A percentile compares a stretch with the other conserved stretches of the same genome.
These are phyloP conservation scores for Thamnaconus septentrionalis DNA, from an alignment of 2,113 vertebrate species.

Conservation along the genomic window DNA sequence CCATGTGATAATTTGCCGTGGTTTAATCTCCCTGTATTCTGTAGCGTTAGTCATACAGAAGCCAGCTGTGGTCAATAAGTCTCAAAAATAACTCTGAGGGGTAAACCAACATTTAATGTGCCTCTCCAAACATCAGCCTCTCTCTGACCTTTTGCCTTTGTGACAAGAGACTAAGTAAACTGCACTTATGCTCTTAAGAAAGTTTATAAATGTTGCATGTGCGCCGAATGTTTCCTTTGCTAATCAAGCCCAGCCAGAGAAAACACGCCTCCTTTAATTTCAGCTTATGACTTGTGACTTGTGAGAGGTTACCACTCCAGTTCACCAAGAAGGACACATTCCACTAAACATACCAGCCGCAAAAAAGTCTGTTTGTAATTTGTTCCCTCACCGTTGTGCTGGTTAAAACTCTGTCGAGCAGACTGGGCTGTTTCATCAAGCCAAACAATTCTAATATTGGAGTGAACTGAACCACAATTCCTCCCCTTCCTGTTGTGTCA, in stretches of 20 bases:
- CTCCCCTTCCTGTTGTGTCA: no score
- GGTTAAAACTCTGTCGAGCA: neutral
- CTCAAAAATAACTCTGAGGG: conserved; percentile 77
- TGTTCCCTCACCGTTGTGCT: conserved; percentile 17
- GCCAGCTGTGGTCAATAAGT: conserved; percentile 78
- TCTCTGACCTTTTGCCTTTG: conserved; percentile 73
- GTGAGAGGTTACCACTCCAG: conserved; percentile 58
- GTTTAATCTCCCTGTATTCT: conserved; percentile 53
- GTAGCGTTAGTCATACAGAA: conserved; percentile 50
- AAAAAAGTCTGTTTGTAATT: conserved; percentile 56
- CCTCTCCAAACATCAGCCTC: conserved; percentile 73
- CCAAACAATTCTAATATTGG: neutral
- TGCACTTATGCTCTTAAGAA: conserved; percentile 71
- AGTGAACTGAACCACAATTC: no score
- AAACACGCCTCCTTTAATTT: conserved; percentile 78
- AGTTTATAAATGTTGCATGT: conserved; percentile 74
- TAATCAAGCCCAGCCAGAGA: conserved; percentile 79
- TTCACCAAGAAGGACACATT: conserved; percentile 64
- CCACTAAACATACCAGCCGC: conserved; percentile 40
- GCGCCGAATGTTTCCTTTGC: conserved; percentile 70
- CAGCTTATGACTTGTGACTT: conserved; percentile 63
- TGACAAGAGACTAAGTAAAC: conserved; percentile 76
- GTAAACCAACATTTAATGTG: conserved; percentile 79
- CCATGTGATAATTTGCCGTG: conserved; percentile 55
- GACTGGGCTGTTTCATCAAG: neutral